phyloP scores from a whole-genome alignment of 2,797 vertebrate species.

The Pangasius sanitwongsei region DNA sequence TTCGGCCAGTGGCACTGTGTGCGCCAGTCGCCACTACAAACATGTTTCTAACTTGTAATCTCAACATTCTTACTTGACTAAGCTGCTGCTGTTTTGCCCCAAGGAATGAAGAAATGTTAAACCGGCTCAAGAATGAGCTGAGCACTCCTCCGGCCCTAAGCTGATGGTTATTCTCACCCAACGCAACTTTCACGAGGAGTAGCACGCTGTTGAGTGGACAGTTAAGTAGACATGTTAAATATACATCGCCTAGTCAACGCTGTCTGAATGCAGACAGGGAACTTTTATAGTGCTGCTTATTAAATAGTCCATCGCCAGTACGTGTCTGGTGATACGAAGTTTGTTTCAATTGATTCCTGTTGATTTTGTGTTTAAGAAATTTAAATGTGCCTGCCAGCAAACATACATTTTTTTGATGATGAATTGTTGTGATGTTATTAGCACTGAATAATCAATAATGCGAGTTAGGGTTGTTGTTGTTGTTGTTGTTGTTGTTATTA shows the following conservation, averaged over 20 bases:
- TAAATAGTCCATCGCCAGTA: no score
- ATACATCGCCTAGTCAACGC: no score
- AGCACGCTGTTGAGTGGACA: neutral
- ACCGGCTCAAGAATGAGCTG: neutral
- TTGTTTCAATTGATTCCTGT: no score
- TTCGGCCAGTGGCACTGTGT: neutral
- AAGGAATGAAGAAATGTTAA: conserved; percentile 12
- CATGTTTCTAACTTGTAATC: neutral
- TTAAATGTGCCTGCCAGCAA: no score
- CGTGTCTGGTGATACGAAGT: neutral
- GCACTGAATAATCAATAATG: no score
- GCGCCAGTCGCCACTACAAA: neutral
- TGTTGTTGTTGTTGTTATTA: no score
- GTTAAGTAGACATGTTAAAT: neutral
- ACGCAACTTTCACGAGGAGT: neutral
- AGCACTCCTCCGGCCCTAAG: neutral
- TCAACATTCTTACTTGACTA: neutral
- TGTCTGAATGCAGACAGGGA: neutral
- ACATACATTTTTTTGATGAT: no score
- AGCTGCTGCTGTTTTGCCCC: conserved; percentile 11
- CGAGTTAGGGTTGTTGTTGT: no score
- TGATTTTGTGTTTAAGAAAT: no score
- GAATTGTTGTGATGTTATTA: no score
- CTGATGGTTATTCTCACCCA: neutral
- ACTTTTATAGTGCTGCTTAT: neutral